Percentiles rank a stretch among this genome's conserved stretches.
phyloP scores from a whole-genome alignment of 2,888 invertebrate species.

The Patella ulyssiponensis region DNA sequence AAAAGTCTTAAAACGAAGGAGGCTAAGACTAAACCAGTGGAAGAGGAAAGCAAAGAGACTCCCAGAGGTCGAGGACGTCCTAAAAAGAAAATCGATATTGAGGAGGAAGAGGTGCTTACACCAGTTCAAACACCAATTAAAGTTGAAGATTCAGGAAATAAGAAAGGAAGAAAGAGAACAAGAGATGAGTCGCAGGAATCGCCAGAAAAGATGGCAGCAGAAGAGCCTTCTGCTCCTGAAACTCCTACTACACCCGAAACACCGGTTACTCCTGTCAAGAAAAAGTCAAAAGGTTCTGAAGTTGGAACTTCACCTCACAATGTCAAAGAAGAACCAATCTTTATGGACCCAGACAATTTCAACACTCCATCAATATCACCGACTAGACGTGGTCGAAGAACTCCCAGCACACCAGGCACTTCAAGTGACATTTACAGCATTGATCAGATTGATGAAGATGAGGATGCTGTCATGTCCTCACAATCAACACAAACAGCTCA shows the following conservation, averaged over 20 bases:
- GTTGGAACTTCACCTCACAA: background rate
- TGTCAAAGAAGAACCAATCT: constrained; percentile 44
- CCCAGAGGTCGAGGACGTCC: constrained; percentile 40
- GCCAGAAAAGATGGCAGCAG: background rate
- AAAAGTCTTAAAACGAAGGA: background rate
- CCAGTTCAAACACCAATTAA: constrained; percentile 24
- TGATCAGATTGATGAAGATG: constrained; percentile 49
- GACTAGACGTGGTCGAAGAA: constrained; percentile 9
- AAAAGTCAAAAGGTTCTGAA: constrained; percentile 28
- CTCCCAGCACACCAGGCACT: constrained; percentile 21
- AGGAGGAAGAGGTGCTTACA: constrained; percentile 21
- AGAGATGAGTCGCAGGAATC: constrained; percentile 31
- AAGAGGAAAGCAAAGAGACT: constrained; percentile 25
- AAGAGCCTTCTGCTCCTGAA: constrained; percentile 20
- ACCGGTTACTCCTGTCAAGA: constrained; percentile 24
- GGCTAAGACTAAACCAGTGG: constrained; percentile 20
- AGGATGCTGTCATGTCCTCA: constrained; percentile 15
- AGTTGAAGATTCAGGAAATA: constrained; percentile 30
- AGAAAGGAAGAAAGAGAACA: constrained; percentile 34
- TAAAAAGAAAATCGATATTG: constrained; percentile 35
- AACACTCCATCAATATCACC: background rate
- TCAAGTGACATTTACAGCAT: constrained; percentile 51
- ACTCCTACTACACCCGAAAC: constrained; percentile 30
- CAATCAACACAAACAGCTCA: background rate
- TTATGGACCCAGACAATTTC: constrained; percentile 30